A percentile compares a stretch with the other conserved stretches of the same genome.
Evolutionary conservation across 2,113 vertebrate species (phyloP).

Genomic region (Equus quagga): DNA sequence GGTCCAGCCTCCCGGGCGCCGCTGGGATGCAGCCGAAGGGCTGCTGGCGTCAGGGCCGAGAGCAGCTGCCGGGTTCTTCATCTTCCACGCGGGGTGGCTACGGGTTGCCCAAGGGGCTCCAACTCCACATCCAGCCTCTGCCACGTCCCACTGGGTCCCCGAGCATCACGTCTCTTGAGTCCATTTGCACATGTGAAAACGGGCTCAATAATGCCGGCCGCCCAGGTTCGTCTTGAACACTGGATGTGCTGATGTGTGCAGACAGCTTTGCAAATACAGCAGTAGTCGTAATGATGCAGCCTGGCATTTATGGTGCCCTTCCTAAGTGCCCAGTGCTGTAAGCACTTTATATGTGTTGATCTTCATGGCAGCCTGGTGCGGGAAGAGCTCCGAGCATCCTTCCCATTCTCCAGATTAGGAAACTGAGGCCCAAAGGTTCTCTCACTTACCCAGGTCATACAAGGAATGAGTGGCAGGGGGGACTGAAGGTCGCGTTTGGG

Average conservation of each 20-base stretch:
- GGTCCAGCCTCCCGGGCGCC: neutral
- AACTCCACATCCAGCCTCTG: rapidly evolving
- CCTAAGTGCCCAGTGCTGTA: rapidly evolving
- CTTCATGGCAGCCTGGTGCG: neutral
- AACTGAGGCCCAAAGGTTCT: neutral
- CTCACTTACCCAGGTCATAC: neutral
- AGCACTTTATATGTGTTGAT: rapidly evolving
- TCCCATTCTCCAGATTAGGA: neutral
- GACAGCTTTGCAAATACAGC: neutral
- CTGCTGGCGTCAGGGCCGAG: neutral
- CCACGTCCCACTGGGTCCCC: neutral
- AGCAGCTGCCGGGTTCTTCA: rapidly evolving
- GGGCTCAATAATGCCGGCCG: neutral
- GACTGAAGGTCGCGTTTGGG: neutral
- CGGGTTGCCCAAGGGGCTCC: rapidly evolving
- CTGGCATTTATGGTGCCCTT: rapidly evolving
- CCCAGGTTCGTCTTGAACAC: rapidly evolving
- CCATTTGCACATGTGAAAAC: neutral
- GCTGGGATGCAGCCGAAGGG: neutral
- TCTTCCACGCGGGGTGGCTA: neutral
- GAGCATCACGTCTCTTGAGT: neutral
- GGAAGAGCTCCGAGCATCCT: rapidly evolving
- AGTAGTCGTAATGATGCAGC: rapidly evolving
- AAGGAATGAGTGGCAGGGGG: neutral
- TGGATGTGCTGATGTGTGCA: too few species aligned